Conservation (phyloP, 1,140 invertebrate species). For the Hydropsyche tenuis region DNA sequence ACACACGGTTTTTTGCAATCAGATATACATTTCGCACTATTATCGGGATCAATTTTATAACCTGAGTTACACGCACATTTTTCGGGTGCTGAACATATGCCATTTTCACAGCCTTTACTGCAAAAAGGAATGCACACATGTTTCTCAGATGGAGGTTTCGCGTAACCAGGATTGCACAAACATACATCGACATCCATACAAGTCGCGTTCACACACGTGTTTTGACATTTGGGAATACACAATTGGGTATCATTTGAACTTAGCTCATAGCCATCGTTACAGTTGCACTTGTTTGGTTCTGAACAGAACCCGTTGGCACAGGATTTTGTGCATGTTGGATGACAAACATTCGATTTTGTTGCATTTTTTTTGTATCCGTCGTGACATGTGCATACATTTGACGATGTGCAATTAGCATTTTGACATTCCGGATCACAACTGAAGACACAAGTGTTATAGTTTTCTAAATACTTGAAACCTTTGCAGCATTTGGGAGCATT, state of each 20-base stretch:
- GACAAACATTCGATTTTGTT: not conserved
- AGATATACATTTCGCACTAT: slow-evolving; percentile 60
- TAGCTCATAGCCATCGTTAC: not conserved
- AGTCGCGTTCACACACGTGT: not conserved
- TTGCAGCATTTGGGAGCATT: too few species aligned
- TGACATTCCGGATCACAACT: not conserved
- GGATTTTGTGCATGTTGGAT: not conserved
- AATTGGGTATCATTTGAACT: slow-evolving; percentile 38
- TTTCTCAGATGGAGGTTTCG: not conserved
- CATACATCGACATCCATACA: slow-evolving; percentile 52
- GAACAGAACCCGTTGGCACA: slow-evolving; percentile 3
- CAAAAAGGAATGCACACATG: slow-evolving; percentile 53
- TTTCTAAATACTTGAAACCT: too few species aligned
- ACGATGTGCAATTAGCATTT: slow-evolving; percentile 50
- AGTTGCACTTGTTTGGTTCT: not conserved
- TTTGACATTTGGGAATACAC: not conserved
- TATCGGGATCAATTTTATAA: not conserved
- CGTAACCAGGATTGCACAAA: slow-evolving; percentile 45
- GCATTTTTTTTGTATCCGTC: not conserved
- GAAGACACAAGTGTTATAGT: not conserved
- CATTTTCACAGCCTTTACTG: slow-evolving; percentile 40
- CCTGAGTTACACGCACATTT: slow-evolving; percentile 34
- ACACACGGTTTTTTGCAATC: slow-evolving; percentile 56
- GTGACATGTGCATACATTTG: slow-evolving; percentile 53
- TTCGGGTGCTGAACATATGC: not conserved